phyloP scores from a whole-genome alignment of 2,888 invertebrate species.

The Caenorhabditis wallacei region DNA sequence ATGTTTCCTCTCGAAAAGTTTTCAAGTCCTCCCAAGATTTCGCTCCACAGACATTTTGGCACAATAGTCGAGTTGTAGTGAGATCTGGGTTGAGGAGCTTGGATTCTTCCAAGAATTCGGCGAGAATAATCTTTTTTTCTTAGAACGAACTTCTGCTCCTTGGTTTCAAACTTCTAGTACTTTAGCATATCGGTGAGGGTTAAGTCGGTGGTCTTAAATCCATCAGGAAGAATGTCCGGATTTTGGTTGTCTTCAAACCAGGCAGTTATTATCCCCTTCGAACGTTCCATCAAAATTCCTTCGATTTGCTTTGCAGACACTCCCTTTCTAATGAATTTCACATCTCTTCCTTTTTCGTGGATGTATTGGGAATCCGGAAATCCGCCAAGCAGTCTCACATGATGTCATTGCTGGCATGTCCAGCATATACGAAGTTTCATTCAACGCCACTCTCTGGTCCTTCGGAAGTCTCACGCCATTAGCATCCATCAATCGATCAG shows the following conservation, averaged over 20 bases:
- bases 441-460: neutral
- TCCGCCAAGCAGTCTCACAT: constrained; percentile 42
- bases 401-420: constrained; percentile 44
- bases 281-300: neutral
- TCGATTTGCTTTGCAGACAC: neutral
- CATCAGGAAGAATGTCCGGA: neutral
- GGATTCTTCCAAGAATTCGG: constrained; percentile 6
- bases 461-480: neutral
- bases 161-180: constrained; percentile 3
- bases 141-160: constrained; percentile 14
- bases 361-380: constrained; percentile 23
- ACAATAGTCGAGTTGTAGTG: constrained; percentile 37
- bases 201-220: constrained; percentile 5
- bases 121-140: neutral
- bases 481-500: constrained; percentile 2
- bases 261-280: constrained; percentile 11
- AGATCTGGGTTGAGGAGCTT: constrained; percentile 39
- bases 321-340: constrained; percentile 14
- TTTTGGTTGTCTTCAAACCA: constrained; percentile 49
- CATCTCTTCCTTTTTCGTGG: constrained; percentile 32
- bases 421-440: constrained; percentile 28
- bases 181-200: constrained; percentile 21
- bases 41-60: neutral
- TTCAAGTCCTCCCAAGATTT: constrained; percentile 19
- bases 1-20: neutral